Evolutionary conservation across 2,888 invertebrate species (phyloP), one percentile per base, ranked within the genome.

Genomic region (Rugalucina vietnamica): DNA sequence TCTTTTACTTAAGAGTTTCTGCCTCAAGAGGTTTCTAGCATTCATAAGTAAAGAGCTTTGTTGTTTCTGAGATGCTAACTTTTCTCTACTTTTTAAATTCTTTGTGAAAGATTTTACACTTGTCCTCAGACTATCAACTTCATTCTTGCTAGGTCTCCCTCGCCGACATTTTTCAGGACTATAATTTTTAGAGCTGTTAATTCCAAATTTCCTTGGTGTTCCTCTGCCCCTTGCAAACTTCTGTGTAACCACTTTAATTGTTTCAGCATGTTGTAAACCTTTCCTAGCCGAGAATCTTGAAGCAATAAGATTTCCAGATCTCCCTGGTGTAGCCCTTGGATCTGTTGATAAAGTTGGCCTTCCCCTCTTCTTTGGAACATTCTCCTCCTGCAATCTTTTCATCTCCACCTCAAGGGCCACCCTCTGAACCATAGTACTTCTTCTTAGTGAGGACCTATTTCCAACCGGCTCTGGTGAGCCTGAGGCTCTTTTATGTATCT

Each of bases 381-480:
- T 72, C 37, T 85, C 87, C 65, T 82, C 82, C 65, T 86, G 81
- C 43, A 84, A 50, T 75, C 87, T 82, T 76, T 82, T 84, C 50
- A 89, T 86, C 49, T 90, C 90, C 3, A 83, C 87, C 65, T 90
- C 87, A 24, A 86, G 78, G 10, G 88, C 89, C 27, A 89, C 81
- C 74, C 88, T 80, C 36, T 89, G 88, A 34, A 81, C 85, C 12
- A 89, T 81, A 0, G 90, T 89, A 34, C 83, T 87, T 27, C 81
- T 85, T 39, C 91, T 78, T 50, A 91, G 73, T 2, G 91, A 84
- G 18, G 81, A 49, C 37, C 88, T 82, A 29, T 80, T 39, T 37
- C 32, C 32, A 12, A 4, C 21, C 27, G 27, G 18, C 4, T 4
- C 8, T 32, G 34, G 21, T n/a, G 71, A 71, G 29, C 37, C 37